These are phyloP conservation scores for Meta bourneti DNA, from an alignment of 2,888 invertebrate genomes.

Conservation along the genomic window DNA sequence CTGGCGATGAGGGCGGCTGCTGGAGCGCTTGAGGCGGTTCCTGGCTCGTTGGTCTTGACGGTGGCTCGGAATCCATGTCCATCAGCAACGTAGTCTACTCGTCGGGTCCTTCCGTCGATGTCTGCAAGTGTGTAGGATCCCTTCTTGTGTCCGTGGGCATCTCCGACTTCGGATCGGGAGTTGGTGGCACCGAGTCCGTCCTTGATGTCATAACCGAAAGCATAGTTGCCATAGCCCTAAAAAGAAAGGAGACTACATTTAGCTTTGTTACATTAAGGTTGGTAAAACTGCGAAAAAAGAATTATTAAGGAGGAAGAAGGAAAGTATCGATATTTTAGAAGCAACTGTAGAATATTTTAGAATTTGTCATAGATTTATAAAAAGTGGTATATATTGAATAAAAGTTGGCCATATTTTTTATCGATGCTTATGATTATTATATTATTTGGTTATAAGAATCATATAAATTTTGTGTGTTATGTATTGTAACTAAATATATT, in stretches of 20 bases:
- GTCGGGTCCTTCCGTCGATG: background rate
- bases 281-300: too few species aligned
- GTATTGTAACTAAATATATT: too few species aligned
- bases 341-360: too few species aligned
- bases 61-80: background rate
- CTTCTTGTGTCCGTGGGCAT: background rate
- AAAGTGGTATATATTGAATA: background rate
- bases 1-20: background rate
- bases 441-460: too few species aligned
- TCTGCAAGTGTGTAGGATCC: background rate
- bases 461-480: too few species aligned
- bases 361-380: background rate
- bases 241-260: too few species aligned
- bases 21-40: background rate
- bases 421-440: too few species aligned
- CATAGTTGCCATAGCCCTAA: background rate
- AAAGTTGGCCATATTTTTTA: too few species aligned
- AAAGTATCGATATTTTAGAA: too few species aligned
- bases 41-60: background rate
- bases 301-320: too few species aligned
- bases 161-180: background rate
- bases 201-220: background rate
- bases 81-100: background rate
- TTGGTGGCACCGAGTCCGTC: background rate
- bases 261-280: too few species aligned